Evolutionary conservation across 2,888 invertebrate genomes (phyloP), one percentile per base, ranked within the genome.

Genomic region (Fragum sueziense): DNA sequence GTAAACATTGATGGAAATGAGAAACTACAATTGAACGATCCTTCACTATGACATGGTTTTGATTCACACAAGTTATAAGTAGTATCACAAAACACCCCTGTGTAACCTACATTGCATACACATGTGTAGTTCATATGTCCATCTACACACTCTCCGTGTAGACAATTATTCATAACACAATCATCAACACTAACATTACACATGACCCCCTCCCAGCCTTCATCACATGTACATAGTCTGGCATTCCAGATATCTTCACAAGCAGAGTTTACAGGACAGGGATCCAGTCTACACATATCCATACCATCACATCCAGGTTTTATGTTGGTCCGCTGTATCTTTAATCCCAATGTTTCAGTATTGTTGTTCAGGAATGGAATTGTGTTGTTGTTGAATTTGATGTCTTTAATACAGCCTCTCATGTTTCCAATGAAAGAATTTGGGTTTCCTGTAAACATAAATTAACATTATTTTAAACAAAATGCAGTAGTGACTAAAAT

Each of bases 191-290:
- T 91, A n/a, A 31, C 51, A 31, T 76, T 71, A 79, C 92, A 92
- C 14, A 69, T 69, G 0, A n/a, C 29, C 11, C 91, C 92, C 51
- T 85, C 76, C 91, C 91, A 92, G 0, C 91, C 92, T 0, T 81
- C 85, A 2, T 85, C 59, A 85, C 92, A 92, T 0, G 83, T 79
- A 73, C 92, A 92, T 1, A 76, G 65, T 70, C 85, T 84, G 7
- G 62, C 61, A 80, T 92, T 91, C 91, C 92, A 91, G 4, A 81
- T 61, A 77, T 90, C 89, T 6, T 73, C 59, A 79, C 92, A 92
- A 37, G 79, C 77, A 2, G 91, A 74, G 73, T 91, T 88, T 6
- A 71, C 79, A 7, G 88, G 86, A 81, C 92, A 92, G 0, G 88
- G 87, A 52, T 86, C 86, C 17, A 77, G 54, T 0, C 29, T n/a